Evolutionary conservation across 2,888 invertebrate genomes (phyloP), one percentile per base, ranked within the genome.

Genomic region (Vandiemenella viatica): DNA sequence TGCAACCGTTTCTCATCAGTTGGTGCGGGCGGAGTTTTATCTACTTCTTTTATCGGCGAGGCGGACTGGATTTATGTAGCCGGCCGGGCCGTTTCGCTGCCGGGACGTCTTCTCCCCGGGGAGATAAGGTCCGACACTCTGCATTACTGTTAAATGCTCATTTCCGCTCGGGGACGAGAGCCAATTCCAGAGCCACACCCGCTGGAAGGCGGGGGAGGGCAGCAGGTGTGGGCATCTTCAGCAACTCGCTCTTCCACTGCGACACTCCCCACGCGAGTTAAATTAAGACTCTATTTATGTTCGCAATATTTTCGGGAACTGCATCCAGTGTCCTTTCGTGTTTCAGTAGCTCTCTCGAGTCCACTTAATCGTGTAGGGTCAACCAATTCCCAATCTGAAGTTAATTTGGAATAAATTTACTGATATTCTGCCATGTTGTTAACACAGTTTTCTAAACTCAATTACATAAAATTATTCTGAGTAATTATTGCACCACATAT

Each of bases 131-230:
- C 19, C 45, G 48, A 26, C 48, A 46, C 26, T 48, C 43, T 50
- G 50, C 50, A 50, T 50, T 50, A 45, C 32, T 47, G 49, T 53
- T 53, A 50, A 53, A 53, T 47, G 53, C 41, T 50, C 53, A 50
- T 50, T 50, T 49, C 49, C 53, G 37, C 18, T n/a, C 22, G 40
- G 38, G 18, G 20, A 42, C 21, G 42, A 6, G 42, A 42, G 19
- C n/a, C 42, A 42, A 42, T 42, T 20, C 37, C 37, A n/a, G 32
- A 4, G 2, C 5, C 13, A 32, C 10, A 13, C 32, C 32, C 13
- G 32, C 32, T 13, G n/a, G 32, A n/a, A 10, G 3, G 32, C n/a
- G n/a, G 32, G 10, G 32, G 32, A 32, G 10, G 10, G 13, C 32
- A 4, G n/a, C n/a, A 13, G 32, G 32, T 13, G 13, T 2, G 10